Conservation (phyloP, 2,888 invertebrate genomes). For the Buathra laborator region DNA sequence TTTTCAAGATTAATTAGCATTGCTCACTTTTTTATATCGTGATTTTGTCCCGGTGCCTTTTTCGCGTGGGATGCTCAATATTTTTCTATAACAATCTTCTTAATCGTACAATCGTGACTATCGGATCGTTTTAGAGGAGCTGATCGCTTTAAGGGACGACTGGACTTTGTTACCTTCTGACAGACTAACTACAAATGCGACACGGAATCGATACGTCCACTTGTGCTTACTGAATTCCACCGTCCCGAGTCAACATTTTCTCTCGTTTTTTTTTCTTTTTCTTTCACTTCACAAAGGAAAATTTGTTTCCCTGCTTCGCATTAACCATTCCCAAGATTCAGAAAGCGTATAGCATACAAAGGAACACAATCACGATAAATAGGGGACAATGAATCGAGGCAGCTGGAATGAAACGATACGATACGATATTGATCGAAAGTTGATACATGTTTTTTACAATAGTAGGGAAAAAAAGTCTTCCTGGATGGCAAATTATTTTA, state of each 20-base stretch:
- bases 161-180: background rate
- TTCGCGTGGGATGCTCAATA: too few species aligned
- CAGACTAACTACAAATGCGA: background rate
- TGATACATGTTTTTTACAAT: background rate
- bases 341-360: background rate
- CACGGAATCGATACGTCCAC: background rate
- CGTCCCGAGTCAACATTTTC: too few species aligned
- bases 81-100: too few species aligned
- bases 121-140: background rate
- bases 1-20: too few species aligned
- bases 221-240: slow-evolving; percentile 68
- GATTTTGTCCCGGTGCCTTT: too few species aligned
- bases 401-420: background rate
- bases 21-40: too few species aligned
- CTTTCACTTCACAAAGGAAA: background rate
- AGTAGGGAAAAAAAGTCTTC: background rate
- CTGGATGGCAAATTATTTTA: background rate
- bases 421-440: background rate
- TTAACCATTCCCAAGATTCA: background rate
- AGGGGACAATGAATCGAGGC: background rate
- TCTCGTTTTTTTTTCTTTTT: background rate
- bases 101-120: too few species aligned
- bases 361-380: background rate
- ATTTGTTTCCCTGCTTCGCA: background rate
- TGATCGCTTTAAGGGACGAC: background rate